These are phyloP conservation scores for Leptobrachium leishanense DNA, from an alignment of 2,113 vertebrate species.

Conservation along the genomic window DNA sequence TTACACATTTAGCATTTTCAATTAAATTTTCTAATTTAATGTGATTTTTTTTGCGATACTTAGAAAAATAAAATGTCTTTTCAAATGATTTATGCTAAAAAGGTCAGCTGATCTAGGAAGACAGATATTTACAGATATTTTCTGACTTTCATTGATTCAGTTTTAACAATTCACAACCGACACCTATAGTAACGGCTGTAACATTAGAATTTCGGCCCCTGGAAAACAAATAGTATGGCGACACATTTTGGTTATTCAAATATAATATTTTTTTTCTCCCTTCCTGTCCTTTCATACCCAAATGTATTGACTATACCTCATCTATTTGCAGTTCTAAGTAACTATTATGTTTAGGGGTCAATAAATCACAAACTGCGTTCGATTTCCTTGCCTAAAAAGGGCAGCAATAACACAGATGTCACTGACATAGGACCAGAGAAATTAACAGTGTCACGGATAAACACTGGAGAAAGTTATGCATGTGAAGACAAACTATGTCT, in stretches of 20 bases:
- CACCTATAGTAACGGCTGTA: too few species aligned
- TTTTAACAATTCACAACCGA: too few species aligned
- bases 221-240: neutral
- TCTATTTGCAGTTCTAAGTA: constrained; percentile 3
- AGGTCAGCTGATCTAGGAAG: too few species aligned
- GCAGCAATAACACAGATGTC: neutral
- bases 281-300: neutral
- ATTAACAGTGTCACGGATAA: constrained; percentile 2
- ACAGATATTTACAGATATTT: too few species aligned
- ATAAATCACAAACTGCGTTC: constrained; percentile 8
- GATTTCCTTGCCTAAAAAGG: constrained; percentile 5
- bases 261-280: neutral
- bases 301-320: constrained; percentile 1
- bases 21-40: too few species aligned
- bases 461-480: neutral
- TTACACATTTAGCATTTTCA: too few species aligned
- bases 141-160: too few species aligned
- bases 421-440: constrained; percentile 4
- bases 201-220: too few species aligned
- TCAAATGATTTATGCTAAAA: too few species aligned
- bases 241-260: neutral
- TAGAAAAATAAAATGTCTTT: too few species aligned
- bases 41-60: too few species aligned
- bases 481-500: neutral
- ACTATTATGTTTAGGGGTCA: constrained; percentile 10